Evolutionary conservation across 1,140 invertebrate species (phyloP), one percentile per base, ranked within the genome.

Genomic region (Drosophila willistoni): DNA sequence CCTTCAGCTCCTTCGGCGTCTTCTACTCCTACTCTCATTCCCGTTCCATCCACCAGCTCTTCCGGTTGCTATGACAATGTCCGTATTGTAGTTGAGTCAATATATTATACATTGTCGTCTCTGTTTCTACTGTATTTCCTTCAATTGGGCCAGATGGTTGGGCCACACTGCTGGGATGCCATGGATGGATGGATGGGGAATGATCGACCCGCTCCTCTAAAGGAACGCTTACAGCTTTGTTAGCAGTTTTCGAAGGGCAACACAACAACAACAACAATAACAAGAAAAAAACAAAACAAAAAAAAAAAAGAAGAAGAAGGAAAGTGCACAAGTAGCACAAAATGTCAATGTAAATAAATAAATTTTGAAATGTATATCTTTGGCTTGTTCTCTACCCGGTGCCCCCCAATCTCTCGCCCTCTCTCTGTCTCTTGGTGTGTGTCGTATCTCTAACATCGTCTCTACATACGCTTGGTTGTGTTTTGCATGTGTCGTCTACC

Each of bases 291-390:
- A 29, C 25, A 22, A 57, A 47, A 62, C 64, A 17, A 29, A 14
- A 22, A 57, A 73, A 77, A 77, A 17, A 57, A 73, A 77, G 73
- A 17, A 9, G 17, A 51, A 19, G 44, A 51, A 51, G 17, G 44
- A 51, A 87, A 87, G 66, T 87, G 82, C 83, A 82, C 79, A 82
- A 85, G 83, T 86, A 87, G 82, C 82, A 86, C 75, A 86, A 86
- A 86, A 86, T 86, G 82, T 86, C 83, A 86, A 86, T 86, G 82
- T 86, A 86, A 86, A 86, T 86, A 86, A 86, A 86, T 86, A 86
- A 82, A 86, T 86, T 86, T 85, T 79, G 82, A 86, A 86, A 87
- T 76, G 79, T 87, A 86, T 86, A 77, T 78, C 73, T 70, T 51
- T 51, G 44, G 44, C 64, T 67, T 29, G 77, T 73, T 84, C 42